These are phyloP conservation scores for Piezodorus guildinii DNA, from an alignment of 1,140 invertebrate species.

Conservation along the genomic window DNA sequence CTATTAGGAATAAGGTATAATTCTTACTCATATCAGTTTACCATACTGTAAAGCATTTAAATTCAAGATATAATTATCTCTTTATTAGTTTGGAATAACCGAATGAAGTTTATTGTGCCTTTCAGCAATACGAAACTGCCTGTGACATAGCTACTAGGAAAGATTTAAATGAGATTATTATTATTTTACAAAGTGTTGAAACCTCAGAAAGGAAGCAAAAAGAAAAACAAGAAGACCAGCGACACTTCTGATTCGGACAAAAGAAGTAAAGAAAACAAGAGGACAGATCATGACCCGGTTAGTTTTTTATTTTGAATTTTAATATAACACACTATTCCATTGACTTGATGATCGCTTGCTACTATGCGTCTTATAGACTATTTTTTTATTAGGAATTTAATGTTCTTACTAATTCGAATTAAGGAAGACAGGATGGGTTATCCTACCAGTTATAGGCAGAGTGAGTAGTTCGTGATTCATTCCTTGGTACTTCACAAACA, in stretches of 20 bases:
- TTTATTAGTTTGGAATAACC: too few species aligned
- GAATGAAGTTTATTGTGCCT: conserved; percentile 8
- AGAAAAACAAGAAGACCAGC: conserved; percentile 30
- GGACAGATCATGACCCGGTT: conserved; percentile 14
- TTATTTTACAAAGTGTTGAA: conserved; percentile 48
- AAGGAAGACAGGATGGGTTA: too few species aligned
- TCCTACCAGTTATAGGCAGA: too few species aligned
- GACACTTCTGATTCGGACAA: conserved; percentile 24
- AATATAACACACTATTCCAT: too few species aligned
- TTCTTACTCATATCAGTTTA: not conserved
- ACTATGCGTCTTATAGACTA: too few species aligned
- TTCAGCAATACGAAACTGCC: conserved; percentile 74
- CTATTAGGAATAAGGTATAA: conserved; percentile 63
- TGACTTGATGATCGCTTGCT: too few species aligned
- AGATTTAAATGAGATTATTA: conserved; percentile 66
- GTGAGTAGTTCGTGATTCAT: too few species aligned
- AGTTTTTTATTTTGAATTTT: not conserved
- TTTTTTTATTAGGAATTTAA: too few species aligned
- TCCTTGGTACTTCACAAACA: too few species aligned
- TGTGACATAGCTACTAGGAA: conserved; percentile 81
- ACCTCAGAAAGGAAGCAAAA: conserved; percentile 28
- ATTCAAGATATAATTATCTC: not conserved
- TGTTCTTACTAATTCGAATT: too few species aligned
- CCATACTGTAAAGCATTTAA: too few species aligned
- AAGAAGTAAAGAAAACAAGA: conserved; percentile 20